Conservation (phyloP, 1,140 invertebrate genomes). For the Heliothis virescens region DNA sequence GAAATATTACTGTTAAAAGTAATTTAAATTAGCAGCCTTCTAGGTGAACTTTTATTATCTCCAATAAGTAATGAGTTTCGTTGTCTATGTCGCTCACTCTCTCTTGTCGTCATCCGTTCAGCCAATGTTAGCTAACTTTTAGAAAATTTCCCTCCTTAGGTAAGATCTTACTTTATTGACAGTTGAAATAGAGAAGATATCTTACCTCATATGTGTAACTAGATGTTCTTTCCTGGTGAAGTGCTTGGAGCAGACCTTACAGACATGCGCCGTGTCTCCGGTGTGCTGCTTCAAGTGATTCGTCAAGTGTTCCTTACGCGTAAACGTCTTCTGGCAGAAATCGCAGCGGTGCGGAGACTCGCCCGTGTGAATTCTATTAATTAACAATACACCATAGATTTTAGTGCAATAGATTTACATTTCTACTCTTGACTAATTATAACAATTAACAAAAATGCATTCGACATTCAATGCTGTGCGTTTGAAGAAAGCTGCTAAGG, state of each 20-base stretch:
- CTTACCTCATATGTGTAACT: constrained; percentile 89
- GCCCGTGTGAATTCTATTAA: constrained; percentile 89
- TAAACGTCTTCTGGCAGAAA: constrained; percentile 93
- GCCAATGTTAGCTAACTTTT: no score
- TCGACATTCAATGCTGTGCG: constrained; percentile 5
- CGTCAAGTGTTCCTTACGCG: constrained; percentile 93
- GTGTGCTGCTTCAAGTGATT: constrained; percentile 91
- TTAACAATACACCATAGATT: not conserved
- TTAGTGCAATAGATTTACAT: not conserved
- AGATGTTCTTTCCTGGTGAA: constrained; percentile 94
- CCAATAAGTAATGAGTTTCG: no score
- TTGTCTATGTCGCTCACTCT: no score
- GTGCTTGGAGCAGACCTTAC: constrained; percentile 92
- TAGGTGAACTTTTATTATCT: no score
- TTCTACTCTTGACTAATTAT: not conserved
- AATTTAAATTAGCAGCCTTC: no score
- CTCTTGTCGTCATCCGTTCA: no score
- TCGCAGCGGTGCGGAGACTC: constrained; percentile 92
- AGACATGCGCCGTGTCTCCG: constrained; percentile 93
- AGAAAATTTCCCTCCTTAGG: no score
- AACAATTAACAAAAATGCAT: not conserved
- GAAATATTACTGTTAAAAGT: no score
- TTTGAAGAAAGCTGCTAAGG: constrained; percentile 14
- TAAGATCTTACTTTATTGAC: no score
- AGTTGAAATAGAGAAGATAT: not conserved